Percentiles rank a stretch among this genome's conserved stretches.
phyloP scores from a whole-genome alignment of 2,797 vertebrate species.

The Tragopan temminckii region DNA sequence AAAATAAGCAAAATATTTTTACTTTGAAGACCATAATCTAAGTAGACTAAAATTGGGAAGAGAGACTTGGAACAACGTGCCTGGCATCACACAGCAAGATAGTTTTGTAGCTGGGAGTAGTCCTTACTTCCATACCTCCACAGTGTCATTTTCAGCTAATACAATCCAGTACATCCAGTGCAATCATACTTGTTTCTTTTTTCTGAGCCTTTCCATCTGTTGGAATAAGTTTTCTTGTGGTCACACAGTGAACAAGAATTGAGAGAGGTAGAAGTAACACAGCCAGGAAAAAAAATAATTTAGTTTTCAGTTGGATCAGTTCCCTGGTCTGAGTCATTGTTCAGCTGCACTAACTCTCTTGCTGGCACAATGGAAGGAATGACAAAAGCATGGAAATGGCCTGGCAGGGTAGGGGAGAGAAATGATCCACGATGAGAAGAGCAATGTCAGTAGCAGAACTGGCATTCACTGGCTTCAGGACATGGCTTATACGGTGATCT shows the following conservation, averaged over 20 bases:
- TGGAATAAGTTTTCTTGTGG: conserved; percentile 32
- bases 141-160: conserved; percentile 42
- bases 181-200: conserved; percentile 16
- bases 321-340: conserved; percentile 40
- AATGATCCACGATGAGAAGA: not conserved
- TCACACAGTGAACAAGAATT: conserved; percentile 12
- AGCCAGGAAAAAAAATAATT: not conserved
- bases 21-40: not conserved
- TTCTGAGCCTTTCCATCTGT: conserved; percentile 24
- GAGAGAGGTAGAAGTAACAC: not conserved
- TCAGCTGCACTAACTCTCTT: conserved; percentile 40
- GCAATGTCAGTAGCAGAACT: not conserved
- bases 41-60: conserved; percentile 3
- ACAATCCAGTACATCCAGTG: conserved; percentile 27
- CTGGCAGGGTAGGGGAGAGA: not conserved
- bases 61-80: not conserved
- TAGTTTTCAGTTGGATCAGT: conserved; percentile 3
- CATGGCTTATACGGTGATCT: not conserved
- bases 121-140: not conserved
- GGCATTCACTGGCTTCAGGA: not conserved
- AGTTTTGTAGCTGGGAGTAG: not conserved
- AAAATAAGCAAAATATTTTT: not conserved
- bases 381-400: not conserved
- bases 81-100: not conserved
- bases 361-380: conserved; percentile 48